These are phyloP conservation scores for Craseonycteris thonglongyai DNA, from an alignment of 2,113 vertebrate species.

Conservation along the genomic window DNA sequence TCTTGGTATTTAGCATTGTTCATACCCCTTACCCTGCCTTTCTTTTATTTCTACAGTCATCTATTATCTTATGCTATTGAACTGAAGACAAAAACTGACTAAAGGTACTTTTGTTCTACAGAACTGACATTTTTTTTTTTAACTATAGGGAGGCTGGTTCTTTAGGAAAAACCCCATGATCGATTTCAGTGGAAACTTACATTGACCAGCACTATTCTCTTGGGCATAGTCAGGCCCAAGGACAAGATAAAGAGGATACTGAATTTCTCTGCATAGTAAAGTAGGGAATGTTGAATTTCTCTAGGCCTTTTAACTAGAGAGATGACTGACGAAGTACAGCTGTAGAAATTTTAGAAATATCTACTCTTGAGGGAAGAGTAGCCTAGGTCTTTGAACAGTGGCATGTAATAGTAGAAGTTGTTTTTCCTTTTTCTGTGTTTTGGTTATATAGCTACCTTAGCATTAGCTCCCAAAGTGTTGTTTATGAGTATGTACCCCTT, in stretches of 20 bases:
- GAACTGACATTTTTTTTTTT: not conserved
- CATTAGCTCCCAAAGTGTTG: not conserved
- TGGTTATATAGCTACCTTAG: not conserved
- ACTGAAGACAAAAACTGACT: not conserved
- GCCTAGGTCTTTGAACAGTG: not conserved
- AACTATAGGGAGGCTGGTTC: not conserved
- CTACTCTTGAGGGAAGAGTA: not conserved
- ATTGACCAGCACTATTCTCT: not conserved
- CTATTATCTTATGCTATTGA: not conserved
- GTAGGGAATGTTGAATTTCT: not conserved
- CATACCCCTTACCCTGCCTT: not conserved
- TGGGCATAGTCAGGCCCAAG: not conserved
- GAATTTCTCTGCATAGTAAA: not conserved
- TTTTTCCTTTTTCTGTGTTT: not conserved
- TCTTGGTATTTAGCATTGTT: not conserved
- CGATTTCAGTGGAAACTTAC: not conserved
- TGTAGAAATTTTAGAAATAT: not conserved
- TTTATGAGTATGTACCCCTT: not conserved
- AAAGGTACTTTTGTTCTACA: not conserved
- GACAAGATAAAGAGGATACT: not conserved
- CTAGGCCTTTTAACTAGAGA: not conserved
- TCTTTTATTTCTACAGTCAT: fast-evolving
- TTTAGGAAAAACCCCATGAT: not conserved
- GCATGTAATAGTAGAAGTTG: not conserved
- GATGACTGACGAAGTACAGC: not conserved